Base-by-base conservation (phyloP, 2,797 vertebrate genomes). In the Spinibarbus caldwelli region DNA sequence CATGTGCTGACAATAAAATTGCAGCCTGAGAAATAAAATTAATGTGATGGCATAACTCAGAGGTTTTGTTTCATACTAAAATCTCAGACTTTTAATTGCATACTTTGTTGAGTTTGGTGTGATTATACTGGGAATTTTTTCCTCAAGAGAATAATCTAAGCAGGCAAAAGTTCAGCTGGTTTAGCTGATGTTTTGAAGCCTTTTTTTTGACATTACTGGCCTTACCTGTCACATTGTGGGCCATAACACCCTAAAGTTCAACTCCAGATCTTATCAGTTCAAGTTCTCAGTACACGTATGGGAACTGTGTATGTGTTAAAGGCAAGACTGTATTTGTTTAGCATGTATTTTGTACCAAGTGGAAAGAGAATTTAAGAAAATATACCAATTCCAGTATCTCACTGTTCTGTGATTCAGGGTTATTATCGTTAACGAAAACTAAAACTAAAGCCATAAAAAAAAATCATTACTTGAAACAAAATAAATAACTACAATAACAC, bases 261-360 rank as follows among this genome's bases (percentile, higher is more conserved):
- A 64, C 29, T 75, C 57, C 21, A 19, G 59, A 67, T 76, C 31
- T 77, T 83, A 73, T 82, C 80, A 6, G 36, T 82, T 82, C 36
- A 57, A 15, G 34, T 80, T 49, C 57, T 31, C 11, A 10, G 41
- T 2, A 26, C 57, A 52, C 23, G 62, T 76, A 15, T 36, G 29
- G 21, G 17, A 52, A 38, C 43, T 38, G 34, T 29, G 7, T 38
- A 76, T 66, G 26, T 47, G 71, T 76, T 76, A 76, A 76, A 83
- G 7, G 57, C 57, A 82, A 73, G 29, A 47, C 17, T 64, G 29
- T 38, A 54, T 47, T 82, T 73, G 52, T 12, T 82, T 9, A 43
- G n/a, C 66, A 29, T 81, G 49, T 59, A 38, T 72, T 67, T 80
- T 66, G 19, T 34, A 71, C 68, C 17, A 38, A 29, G n/a, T 10